Conservation (phyloP, 1,140 invertebrate species). For the Neotoxoptera formosana region DNA sequence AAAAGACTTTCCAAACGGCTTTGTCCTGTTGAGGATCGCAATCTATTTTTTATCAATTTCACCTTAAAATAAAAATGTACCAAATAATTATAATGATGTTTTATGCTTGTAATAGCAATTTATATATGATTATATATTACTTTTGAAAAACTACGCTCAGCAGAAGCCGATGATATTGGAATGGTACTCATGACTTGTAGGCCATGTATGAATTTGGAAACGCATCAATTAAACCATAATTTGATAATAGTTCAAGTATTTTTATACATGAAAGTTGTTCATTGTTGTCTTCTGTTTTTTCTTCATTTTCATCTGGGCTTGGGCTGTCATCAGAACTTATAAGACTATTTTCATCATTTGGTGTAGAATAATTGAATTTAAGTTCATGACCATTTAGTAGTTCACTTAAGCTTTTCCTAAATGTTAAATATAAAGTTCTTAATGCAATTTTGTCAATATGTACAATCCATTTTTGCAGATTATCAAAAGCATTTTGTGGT, state of each 20-base stretch:
- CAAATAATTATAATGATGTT: background rate
- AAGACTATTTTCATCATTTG: too few species aligned
- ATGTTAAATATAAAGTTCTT: background rate
- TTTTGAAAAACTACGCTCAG: constrained; percentile 8
- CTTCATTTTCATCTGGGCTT: too few species aligned
- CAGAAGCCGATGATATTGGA: background rate
- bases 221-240: background rate
- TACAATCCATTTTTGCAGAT: background rate
- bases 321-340: too few species aligned
- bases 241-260: background rate
- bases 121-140: background rate
- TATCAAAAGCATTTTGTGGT: background rate
- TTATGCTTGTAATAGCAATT: background rate
- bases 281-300: too few species aligned
- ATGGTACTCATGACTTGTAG: background rate
- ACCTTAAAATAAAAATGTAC: background rate
- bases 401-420: background rate
- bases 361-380: background rate
- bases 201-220: background rate
- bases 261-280: background rate
- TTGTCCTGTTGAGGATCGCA: background rate
- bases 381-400: background rate
- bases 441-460: background rate
- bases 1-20: constrained; percentile 3
- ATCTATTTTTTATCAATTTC: background rate